phyloP scores from a whole-genome alignment of 2,888 invertebrate species.

The Anoplius nigerrimus region DNA sequence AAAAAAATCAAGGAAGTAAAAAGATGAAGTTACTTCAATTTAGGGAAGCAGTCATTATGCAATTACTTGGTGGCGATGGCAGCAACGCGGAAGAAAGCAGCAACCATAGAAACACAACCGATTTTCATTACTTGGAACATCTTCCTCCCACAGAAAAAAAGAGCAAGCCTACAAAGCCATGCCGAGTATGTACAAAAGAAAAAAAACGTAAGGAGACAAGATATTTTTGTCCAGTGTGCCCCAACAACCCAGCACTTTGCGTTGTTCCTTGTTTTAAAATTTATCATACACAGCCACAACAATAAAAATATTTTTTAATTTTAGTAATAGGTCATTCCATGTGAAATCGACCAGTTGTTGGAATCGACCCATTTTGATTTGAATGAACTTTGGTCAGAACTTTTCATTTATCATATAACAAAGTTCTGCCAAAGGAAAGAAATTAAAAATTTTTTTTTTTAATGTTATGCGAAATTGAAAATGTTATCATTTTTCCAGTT shows the following conservation, averaged over 20 bases:
- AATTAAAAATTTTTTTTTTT: no score
- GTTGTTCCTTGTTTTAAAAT: conserved; percentile 12
- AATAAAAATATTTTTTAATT: conserved; percentile 13
- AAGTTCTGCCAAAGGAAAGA: no score
- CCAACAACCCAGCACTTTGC: conserved; percentile 20
- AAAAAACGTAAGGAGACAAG: conserved; percentile 16
- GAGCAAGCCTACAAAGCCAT: conserved; percentile 20
- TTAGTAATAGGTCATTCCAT: no score
- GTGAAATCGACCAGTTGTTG: no score
- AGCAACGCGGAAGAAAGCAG: conserved; percentile 14
- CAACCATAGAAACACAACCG: conserved; percentile 11
- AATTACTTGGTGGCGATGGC: not conserved
- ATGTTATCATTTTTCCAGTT: no score
- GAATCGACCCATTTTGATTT: no score
- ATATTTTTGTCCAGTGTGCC: conserved; percentile 18
- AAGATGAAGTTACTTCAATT: conserved; percentile 15
- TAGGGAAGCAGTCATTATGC: conserved; percentile 9
- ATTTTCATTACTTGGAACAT: conserved; percentile 8
- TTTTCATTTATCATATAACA: no score
- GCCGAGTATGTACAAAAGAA: conserved; percentile 15
- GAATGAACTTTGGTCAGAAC: no score
- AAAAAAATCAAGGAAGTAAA: conserved; percentile 10
- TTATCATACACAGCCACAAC: conserved; percentile 10
- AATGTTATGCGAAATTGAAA: no score
- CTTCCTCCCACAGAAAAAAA: conserved; percentile 5